A percentile compares a stretch with the other conserved stretches of the same genome.
Evolutionary conservation across 2,888 invertebrate species (phyloP).

Genomic region (Lasius platythorax): DNA sequence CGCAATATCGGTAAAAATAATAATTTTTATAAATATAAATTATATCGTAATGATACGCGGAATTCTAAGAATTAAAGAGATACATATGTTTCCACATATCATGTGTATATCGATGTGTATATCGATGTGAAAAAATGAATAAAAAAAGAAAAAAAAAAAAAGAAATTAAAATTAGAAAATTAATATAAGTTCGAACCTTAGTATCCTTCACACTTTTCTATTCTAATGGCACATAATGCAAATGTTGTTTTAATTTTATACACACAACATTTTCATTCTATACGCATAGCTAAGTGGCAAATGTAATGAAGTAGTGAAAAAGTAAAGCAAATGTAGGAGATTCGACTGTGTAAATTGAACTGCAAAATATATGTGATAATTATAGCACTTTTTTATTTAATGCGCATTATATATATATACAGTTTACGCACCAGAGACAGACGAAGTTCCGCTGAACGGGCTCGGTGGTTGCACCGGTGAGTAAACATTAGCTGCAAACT

Average conservation of each 20-base stretch:
- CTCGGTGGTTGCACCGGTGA: constrained; percentile 89
- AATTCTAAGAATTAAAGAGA: constrained; percentile 1
- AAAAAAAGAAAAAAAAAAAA: not conserved
- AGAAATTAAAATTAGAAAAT: not conserved
- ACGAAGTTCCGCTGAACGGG: constrained; percentile 85
- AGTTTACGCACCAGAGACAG: constrained; percentile 81
- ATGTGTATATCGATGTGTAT: not conserved
- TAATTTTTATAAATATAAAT: constrained; percentile 48
- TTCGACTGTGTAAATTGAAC: not conserved
- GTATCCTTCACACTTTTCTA: not conserved
- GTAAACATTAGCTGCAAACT: constrained; percentile 92
- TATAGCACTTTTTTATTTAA: constrained; percentile 7
- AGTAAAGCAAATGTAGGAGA: too few species aligned
- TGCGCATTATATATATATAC: not conserved
- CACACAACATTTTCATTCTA: too few species aligned
- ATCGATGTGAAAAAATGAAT: not conserved
- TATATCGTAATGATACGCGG: not conserved
- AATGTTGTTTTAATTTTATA: not conserved
- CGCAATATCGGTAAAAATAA: constrained; percentile 66
- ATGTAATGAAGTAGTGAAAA: too few species aligned
- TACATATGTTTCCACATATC: not conserved
- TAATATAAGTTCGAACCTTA: not conserved
- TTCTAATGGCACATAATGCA: not conserved
- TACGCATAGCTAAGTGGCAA: too few species aligned
- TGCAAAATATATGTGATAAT: constrained; percentile 38